phyloP scores from a whole-genome alignment of 2,113 vertebrate species.

The Leiothrix lutea region DNA sequence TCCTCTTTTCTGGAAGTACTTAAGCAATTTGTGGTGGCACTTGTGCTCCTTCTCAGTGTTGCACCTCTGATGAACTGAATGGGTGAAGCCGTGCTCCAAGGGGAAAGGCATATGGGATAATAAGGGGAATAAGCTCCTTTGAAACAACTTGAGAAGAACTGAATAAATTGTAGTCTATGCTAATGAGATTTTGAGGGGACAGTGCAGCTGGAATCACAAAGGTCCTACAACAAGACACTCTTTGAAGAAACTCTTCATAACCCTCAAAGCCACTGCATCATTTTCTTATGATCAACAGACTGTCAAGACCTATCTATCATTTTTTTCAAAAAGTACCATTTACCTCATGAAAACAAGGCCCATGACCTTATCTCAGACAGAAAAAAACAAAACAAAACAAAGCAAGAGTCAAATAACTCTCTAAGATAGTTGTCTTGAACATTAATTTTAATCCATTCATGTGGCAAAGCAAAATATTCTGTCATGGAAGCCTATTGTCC shows the following conservation, averaged over 20 bases:
- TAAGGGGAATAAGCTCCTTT: background rate
- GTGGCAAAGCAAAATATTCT: background rate
- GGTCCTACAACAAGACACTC: background rate
- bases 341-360: background rate
- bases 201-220: background rate
- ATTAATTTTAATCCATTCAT: accelerated
- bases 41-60: background rate
- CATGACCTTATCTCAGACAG: background rate
- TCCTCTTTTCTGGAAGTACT: background rate
- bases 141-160: background rate
- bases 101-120: background rate
- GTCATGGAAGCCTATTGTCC: background rate
- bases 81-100: background rate
- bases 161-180: constrained; percentile 36
- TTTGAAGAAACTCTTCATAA: background rate
- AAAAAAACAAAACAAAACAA: background rate
- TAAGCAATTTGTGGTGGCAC: background rate
- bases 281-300: background rate
- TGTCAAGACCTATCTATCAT: background rate
- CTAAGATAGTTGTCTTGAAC: background rate
- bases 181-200: background rate
- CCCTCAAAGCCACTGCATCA: background rate
- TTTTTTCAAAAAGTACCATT: background rate
- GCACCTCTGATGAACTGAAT: background rate
- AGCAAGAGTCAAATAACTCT: background rate